Percentiles rank a stretch among this genome's conserved stretches.
Evolutionary conservation across 2,797 vertebrate genomes (phyloP).

Genomic region (Sebastes cheni): DNA sequence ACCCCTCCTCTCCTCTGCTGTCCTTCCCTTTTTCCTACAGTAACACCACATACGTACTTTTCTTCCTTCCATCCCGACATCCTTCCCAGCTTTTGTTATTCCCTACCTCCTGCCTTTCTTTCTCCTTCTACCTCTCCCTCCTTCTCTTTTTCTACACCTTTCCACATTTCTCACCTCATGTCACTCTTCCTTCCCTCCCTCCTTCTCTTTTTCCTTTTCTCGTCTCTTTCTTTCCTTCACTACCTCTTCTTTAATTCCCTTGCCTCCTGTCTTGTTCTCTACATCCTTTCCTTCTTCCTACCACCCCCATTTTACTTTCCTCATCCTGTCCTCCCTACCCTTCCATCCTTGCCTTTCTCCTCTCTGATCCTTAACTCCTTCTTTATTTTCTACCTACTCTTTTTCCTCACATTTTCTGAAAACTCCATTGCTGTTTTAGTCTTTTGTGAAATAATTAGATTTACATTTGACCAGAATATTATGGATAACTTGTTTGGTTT

Average conservation of each 20-base stretch:
- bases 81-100: neutral
- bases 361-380: neutral
- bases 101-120: neutral
- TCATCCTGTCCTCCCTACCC: neutral
- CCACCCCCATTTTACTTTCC: neutral
- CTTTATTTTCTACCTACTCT: neutral
- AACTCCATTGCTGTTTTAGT: no score
- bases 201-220: neutral
- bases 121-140: neutral
- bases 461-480: neutral
- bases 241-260: neutral
- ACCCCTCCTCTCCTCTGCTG: no score
- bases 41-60: neutral
- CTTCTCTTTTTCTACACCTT: neutral
- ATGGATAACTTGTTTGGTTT: neutral
- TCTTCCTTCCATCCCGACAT: neutral
- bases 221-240: neutral
- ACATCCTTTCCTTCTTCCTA: neutral
- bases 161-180: neutral
- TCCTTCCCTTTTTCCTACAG: neutral
- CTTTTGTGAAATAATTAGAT: neutral
- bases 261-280: neutral
- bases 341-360: neutral
- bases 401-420: no score
- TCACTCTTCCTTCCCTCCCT: neutral